Conservation (phyloP, 2,888 invertebrate species). For the Xestia sexstrigata region DNA sequence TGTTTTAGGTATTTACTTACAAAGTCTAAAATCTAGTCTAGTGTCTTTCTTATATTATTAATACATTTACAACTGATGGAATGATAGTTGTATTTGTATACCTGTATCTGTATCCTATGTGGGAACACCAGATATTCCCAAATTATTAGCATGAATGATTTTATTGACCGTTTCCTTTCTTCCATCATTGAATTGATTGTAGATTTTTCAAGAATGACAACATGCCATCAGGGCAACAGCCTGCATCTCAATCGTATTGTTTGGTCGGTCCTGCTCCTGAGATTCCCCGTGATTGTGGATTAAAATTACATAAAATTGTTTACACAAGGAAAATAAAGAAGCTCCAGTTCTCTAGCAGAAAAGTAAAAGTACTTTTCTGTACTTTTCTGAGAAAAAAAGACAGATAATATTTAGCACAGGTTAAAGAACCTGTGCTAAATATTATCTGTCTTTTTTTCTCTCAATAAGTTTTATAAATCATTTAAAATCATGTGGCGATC, state of each 20-base stretch:
- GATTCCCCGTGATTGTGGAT: background rate
- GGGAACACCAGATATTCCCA: constrained; percentile 1
- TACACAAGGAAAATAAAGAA: background rate
- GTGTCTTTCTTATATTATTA: background rate
- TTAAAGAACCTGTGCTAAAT: too few relatives aligned
- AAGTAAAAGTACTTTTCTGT: constrained; percentile 5
- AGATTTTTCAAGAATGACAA: constrained; percentile 1
- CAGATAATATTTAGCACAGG: too few relatives aligned
- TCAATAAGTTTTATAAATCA: background rate
- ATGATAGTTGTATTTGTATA: background rate
- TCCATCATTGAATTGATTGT: background rate
- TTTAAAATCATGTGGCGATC: background rate
- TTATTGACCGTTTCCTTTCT: constrained; percentile 40
- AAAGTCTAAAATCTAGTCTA: background rate
- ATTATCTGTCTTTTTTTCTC: background rate
- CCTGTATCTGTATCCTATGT: background rate
- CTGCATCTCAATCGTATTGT: background rate
- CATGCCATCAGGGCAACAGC: background rate
- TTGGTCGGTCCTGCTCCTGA: background rate
- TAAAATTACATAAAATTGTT: background rate
- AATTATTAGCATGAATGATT: constrained; percentile 27
- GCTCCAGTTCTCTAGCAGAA: background rate
- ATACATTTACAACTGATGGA: background rate
- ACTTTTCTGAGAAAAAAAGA: too few relatives aligned
- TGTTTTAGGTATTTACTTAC: background rate